Base-by-base conservation (phyloP, 2,113 vertebrate species). In the Calypte anna region DNA sequence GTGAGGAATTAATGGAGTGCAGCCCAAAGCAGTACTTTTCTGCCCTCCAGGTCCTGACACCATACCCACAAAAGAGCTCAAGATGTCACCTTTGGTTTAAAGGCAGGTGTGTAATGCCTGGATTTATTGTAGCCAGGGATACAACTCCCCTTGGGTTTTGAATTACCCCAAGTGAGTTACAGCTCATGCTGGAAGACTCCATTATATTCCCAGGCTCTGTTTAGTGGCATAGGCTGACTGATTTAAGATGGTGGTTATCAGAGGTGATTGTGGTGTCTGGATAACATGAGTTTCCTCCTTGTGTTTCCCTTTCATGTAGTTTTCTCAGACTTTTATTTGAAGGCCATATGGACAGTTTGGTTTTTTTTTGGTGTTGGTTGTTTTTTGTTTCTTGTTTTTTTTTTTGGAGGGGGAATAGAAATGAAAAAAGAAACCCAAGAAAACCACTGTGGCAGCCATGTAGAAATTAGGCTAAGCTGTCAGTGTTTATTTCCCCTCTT, bases 121-220 rank as follows among this genome's bases (percentile, higher is more conserved):
- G 58, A 64, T 72, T 94, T 90, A 50, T 89, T 83, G 73, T 38
- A 44, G 44, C 31, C 61, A 55, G 61, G 88, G 50, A 83, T 54
- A 28, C 53, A 75, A 1, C n/a, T 91, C 46, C 81, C 54, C 23
- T 62, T 66, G 82, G 70, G 62, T 18, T 66, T 64, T 83, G 91
- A 94, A 87, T 94, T 85, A 93, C 53, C 77, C 84, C 78, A 21
- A 64, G 78, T 89, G 84, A 96, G 92, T 94, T 94, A 87, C 78
- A 83, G 68, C 68, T 85, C 4, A 0, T 7, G 48, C 50, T 91
- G 81, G 66, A 95, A 76, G 62, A 77, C 91, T 94, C 66, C 63
- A 33, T 94, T 94, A 23, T 80, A 55, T 69, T 93, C 78, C 75
- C n/a, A 73, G 84, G 86, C 87, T 91, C 85, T 91, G 27, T 89